Evolutionary conservation across 2,797 vertebrate genomes (phyloP).

Genomic region (Eleutherodactylus coqui): DNA sequence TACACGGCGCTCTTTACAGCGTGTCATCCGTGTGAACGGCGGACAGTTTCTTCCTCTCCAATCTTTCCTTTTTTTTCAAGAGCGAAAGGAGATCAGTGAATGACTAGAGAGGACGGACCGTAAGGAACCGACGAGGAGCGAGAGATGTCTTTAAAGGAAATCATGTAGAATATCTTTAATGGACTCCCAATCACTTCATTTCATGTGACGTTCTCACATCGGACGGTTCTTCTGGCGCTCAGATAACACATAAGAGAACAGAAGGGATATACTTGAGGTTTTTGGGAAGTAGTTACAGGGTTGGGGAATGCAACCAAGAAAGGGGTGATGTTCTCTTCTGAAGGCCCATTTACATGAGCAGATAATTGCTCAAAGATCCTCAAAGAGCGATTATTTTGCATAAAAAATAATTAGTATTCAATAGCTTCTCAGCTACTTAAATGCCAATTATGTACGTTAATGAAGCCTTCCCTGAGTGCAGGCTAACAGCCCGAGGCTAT

Average conservation of each 20-base stretch:
- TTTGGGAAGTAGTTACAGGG: neutral
- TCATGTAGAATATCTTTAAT: neutral
- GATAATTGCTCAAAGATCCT: too few relatives aligned
- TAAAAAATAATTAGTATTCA: too few relatives aligned
- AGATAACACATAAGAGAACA: neutral
- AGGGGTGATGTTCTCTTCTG: too few relatives aligned
- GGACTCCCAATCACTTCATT: neutral
- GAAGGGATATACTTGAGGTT: too few relatives aligned
- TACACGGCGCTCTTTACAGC: conserved; percentile 35
- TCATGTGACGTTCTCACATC: neutral
- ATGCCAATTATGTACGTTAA: too few relatives aligned
- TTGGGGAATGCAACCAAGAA: neutral
- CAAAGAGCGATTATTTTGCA: too few relatives aligned
- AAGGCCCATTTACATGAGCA: neutral
- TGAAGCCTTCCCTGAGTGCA: too few relatives aligned
- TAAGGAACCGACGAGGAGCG: conserved; percentile 18
- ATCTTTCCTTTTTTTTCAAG: conserved; percentile 37
- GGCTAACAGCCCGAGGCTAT: too few relatives aligned
- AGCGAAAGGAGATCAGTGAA: conserved; percentile 41
- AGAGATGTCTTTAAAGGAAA: neutral
- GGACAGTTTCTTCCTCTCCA: neutral
- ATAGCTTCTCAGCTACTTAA: too few relatives aligned
- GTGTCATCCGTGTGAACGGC: conserved; percentile 29
- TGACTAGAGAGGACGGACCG: neutral
- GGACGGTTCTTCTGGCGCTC: neutral